These are phyloP conservation scores for Apaloderma vittatum DNA, from an alignment of 2,113 vertebrate species.

Conservation along the genomic window DNA sequence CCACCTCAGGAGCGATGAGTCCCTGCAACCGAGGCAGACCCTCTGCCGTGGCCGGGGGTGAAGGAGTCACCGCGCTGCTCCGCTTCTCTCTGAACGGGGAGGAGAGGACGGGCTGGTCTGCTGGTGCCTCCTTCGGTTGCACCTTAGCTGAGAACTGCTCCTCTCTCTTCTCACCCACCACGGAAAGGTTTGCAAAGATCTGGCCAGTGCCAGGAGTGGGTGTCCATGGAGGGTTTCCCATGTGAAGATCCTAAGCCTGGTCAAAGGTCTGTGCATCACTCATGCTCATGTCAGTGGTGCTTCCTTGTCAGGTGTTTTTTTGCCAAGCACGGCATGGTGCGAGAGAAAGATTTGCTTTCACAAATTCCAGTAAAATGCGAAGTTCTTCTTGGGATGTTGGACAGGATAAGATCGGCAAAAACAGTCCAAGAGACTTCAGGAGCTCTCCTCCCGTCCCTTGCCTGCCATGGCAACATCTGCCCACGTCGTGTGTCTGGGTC, in stretches of 20 bases:
- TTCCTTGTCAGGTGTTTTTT: background rate
- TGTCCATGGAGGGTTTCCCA: background rate
- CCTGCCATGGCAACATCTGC: background rate
- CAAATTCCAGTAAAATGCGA: background rate
- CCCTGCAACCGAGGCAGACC: background rate
- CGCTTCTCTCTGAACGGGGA: rapidly evolving
- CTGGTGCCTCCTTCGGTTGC: background rate
- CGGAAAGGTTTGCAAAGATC: background rate
- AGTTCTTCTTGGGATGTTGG: background rate
- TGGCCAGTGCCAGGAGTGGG: background rate
- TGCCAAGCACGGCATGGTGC: no score
- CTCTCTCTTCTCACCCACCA: background rate
- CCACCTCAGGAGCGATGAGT: background rate
- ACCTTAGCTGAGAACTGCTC: background rate
- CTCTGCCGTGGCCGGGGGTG: rapidly evolving
- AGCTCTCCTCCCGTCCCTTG: background rate
- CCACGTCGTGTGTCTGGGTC: rapidly evolving
- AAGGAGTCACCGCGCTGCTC: background rate
- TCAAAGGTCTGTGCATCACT: background rate
- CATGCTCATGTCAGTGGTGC: background rate
- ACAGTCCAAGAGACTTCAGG: background rate
- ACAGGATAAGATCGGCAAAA: background rate
- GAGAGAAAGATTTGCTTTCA: background rate
- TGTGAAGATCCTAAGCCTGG: background rate
- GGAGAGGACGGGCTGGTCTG: background rate